phyloP scores from a whole-genome alignment of 2,113 vertebrate genomes.

The Aegotheles bennettii region DNA sequence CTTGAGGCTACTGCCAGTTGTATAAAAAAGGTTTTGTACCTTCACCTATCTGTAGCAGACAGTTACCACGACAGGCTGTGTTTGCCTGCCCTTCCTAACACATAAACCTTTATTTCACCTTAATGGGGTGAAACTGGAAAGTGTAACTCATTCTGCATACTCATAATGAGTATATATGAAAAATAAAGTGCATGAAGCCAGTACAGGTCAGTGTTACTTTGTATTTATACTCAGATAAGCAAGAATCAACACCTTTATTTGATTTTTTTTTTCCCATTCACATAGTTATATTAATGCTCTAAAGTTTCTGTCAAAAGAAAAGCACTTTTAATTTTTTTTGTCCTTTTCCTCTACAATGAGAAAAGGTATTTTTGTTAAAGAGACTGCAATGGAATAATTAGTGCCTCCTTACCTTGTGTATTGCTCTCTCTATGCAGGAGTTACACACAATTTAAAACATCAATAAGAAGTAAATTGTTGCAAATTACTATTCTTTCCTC shows the following conservation, averaged over 20 bases:
- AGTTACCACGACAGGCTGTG: not conserved
- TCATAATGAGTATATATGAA: not conserved
- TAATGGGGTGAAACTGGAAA: not conserved
- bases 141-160: not conserved
- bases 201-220: not conserved
- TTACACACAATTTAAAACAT: conserved; percentile 63
- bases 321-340: not conserved
- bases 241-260: not conserved
- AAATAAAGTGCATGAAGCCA: not conserved
- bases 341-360: not conserved
- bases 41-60: not conserved
- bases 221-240: not conserved
- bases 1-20: not conserved
- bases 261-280: not conserved
- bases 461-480: conserved; percentile 64
- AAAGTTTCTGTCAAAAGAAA: conserved; percentile 20
- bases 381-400: conserved; percentile 53
- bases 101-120: not conserved
- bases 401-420: conserved; percentile 41
- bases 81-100: not conserved
- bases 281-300: not conserved
- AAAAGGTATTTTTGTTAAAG: conserved; percentile 26
- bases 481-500: conserved; percentile 65
- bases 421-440: conserved; percentile 20
- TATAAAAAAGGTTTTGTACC: not conserved